Conservation (phyloP, 2,113 vertebrate species). For the Meriones unguiculatus region DNA sequence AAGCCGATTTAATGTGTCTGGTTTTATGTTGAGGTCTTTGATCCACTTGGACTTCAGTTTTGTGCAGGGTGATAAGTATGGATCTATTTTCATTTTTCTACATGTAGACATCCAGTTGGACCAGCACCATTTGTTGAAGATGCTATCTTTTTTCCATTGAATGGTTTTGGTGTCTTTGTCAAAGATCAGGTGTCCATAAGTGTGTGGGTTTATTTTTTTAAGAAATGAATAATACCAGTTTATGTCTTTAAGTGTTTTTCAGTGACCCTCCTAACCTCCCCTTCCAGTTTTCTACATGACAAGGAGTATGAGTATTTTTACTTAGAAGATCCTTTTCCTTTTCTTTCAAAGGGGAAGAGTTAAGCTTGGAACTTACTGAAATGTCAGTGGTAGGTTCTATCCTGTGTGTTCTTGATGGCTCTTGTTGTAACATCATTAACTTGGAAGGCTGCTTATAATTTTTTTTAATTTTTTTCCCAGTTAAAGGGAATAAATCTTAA, state of each 20-base stretch:
- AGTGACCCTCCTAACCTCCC: not conserved
- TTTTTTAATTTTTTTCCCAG: constrained; percentile 34
- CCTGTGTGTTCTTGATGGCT: not conserved
- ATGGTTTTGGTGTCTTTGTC: too few relatives aligned
- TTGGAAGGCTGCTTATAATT: not conserved
- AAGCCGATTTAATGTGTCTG: too few relatives aligned
- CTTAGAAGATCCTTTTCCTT: not conserved
- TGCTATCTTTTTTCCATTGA: too few relatives aligned
- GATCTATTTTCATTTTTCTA: too few relatives aligned
- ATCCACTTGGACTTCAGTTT: too few relatives aligned
- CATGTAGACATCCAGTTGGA: too few relatives aligned
- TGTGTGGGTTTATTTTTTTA: too few relatives aligned
- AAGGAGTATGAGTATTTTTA: constrained; percentile 20
- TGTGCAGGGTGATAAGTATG: too few relatives aligned
- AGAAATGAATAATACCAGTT: not conserved
- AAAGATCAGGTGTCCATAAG: too few relatives aligned
- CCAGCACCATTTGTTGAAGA: too few relatives aligned
- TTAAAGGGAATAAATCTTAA: constrained; percentile 14
- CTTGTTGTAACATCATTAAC: not conserved
- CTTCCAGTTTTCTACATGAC: not conserved
- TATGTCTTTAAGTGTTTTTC: constrained; percentile 31
- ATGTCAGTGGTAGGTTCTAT: not conserved
- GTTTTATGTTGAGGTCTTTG: too few relatives aligned
- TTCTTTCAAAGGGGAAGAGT: not conserved
- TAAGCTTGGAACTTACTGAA: constrained; percentile 45